Conservation (phyloP, 2,888 invertebrate species). For the Thereva nobilitata region DNA sequence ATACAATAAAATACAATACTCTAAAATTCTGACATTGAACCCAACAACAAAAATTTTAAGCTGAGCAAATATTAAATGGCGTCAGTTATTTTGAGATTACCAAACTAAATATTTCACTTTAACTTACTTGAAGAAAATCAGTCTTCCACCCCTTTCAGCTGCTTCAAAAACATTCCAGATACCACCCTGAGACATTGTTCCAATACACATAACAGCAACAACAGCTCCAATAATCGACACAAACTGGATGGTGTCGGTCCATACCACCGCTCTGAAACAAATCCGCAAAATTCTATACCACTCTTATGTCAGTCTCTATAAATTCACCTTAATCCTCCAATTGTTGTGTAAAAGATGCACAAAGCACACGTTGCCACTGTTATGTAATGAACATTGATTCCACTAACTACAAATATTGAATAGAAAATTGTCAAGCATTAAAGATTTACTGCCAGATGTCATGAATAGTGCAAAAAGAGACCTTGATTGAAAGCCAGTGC, state of each 20-base stretch:
- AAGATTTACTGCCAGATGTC: not conserved
- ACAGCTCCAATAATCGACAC: conserved; percentile 62
- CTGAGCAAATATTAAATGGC: too few relatives aligned
- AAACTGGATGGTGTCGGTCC: conserved; percentile 66
- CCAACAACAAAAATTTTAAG: too few relatives aligned
- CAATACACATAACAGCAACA: conserved; percentile 63
- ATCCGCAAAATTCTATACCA: not conserved
- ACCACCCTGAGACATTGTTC: conserved; percentile 63
- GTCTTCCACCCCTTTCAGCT: conserved; percentile 62
- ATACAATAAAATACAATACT: too few relatives aligned
- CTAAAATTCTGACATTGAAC: too few relatives aligned
- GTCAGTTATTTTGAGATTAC: too few relatives aligned
- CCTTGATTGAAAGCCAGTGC: conserved; percentile 71
- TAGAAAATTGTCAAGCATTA: not conserved
- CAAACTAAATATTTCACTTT: conserved; percentile 2
- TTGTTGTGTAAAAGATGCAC: conserved; percentile 76
- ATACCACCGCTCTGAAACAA: conserved; percentile 64
- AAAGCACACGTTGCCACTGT: conserved; percentile 71
- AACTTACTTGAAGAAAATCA: conserved; percentile 67
- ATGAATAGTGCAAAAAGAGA: conserved; percentile 48
- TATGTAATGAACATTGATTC: conserved; percentile 67
- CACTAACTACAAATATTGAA: conserved; percentile 66
- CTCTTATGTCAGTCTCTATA: not conserved
- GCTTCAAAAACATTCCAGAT: conserved; percentile 63
- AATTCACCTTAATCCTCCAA: conserved; percentile 59